A percentile compares a stretch with the other conserved stretches of the same genome.
These are phyloP conservation scores for Aporrectodea caliginosa DNA, from an alignment of 1,140 invertebrate species.

Conservation along the genomic window DNA sequence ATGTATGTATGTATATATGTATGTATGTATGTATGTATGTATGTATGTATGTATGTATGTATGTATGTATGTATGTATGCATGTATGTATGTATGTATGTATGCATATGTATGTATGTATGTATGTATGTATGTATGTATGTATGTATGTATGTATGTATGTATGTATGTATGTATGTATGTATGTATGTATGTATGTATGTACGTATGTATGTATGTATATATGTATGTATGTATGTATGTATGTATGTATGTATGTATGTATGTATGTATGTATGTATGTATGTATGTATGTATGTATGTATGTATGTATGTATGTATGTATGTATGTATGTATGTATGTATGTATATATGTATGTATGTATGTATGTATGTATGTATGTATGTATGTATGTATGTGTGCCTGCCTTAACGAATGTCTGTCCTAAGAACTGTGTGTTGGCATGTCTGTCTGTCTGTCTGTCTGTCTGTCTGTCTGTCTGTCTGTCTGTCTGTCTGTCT, in stretches of 20 bases:
- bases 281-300: background rate
- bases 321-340: background rate
- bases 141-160: too few species aligned
- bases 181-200: too few species aligned
- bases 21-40: background rate
- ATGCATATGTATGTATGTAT: too few species aligned
- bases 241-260: background rate
- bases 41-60: background rate
- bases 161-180: too few species aligned
- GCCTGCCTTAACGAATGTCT: too few species aligned
- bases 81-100: background rate
- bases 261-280: background rate
- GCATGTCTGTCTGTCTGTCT: background rate
- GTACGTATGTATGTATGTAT: too few species aligned
- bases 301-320: background rate
- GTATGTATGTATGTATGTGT: background rate
- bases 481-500: constrained; percentile 1
- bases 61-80: background rate
- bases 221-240: too few species aligned
- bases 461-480: background rate
- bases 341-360: background rate
- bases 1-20: background rate
- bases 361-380: background rate
- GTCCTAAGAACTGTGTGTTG: background rate
- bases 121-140: too few species aligned